These are phyloP conservation scores for Pristionchus maxplancki DNA, from an alignment of 2,888 invertebrate genomes.

Conservation along the genomic window DNA sequence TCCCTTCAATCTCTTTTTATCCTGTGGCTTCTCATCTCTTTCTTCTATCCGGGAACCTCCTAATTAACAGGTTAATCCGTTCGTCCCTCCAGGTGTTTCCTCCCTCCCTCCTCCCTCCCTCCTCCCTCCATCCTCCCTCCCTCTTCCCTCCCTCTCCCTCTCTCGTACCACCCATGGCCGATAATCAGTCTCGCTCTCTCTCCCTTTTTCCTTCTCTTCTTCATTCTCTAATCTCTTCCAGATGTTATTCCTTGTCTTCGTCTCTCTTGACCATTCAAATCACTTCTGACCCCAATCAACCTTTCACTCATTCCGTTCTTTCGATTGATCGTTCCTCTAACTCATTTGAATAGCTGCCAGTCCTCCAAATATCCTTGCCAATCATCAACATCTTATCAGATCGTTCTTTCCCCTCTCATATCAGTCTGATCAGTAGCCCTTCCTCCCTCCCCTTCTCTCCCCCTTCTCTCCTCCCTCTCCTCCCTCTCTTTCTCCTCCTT, in stretches of 20 bases:
- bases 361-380: too few species aligned
- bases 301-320: background rate
- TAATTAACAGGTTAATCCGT: conserved; percentile 34
- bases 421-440: background rate
- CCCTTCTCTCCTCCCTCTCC: background rate
- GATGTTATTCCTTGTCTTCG: conserved; percentile 1
- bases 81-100: too few species aligned
- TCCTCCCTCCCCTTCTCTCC: too few species aligned
- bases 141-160: background rate
- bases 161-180: background rate
- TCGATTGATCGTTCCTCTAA: background rate
- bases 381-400: background rate
- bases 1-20: background rate
- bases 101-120: background rate
- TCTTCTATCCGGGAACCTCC: background rate
- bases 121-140: background rate
- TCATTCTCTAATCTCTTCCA: conserved; percentile 4
- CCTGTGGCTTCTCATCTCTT: background rate
- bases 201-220: background rate
- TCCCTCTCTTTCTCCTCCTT: background rate
- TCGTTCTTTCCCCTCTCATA: background rate
- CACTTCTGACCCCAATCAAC: background rate
- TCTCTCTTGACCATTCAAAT: conserved; percentile 1
- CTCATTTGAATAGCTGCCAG: background rate
- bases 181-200: conserved; percentile 8